Base-by-base conservation (phyloP, 2,888 invertebrate genomes). In the Eumerus sabulonum region DNA sequence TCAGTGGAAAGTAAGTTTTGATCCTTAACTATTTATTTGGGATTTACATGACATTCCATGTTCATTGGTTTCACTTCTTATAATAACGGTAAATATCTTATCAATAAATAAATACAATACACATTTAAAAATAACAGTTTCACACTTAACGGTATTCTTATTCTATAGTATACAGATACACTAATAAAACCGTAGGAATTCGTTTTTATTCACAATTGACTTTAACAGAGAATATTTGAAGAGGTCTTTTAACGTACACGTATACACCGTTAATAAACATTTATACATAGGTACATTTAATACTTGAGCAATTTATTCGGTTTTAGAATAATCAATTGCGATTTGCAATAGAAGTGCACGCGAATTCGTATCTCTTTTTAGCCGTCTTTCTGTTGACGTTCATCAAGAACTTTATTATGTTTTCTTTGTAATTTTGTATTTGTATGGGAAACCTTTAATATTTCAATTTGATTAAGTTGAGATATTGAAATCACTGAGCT, bases 231-330 rank as follows among this genome's bases (percentile, higher is more conserved):
- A 51, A 44, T 14, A 18, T n/a, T 38, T 17, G 12, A 38, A 16
- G 5, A 40, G 18, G 27, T 48, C n/a, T n/a, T n/a, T n/a, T n/a
- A n/a, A n/a, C n/a, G n/a, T n/a, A n/a, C n/a, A n/a, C 7, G 27
- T 27, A 4, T 2, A 27, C 13, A 42, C 51, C 13, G 18, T 17
- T 44, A 40, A 36, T 19, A 70, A 60, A 45, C 44, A 59, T 38
- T 44, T 1, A 51, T 27, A 44, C 44, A 59, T 38, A 36, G 1
- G 42, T 27, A 44, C 47, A 14, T 50, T 54, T 62, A 76, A 71
- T 76, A 77, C 60, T 77, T 77, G 72, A 77, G 72, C 76, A 67
- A 72, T 72, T 38, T 0, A 44, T 48, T 74, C 62, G 67, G 56
- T 27, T 74, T 74, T 48, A 19, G 12, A n/a, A n/a, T n/a, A n/a